Evolutionary conservation across 2,888 invertebrate species (phyloP).

Genomic region (Zeuzera pyrina): DNA sequence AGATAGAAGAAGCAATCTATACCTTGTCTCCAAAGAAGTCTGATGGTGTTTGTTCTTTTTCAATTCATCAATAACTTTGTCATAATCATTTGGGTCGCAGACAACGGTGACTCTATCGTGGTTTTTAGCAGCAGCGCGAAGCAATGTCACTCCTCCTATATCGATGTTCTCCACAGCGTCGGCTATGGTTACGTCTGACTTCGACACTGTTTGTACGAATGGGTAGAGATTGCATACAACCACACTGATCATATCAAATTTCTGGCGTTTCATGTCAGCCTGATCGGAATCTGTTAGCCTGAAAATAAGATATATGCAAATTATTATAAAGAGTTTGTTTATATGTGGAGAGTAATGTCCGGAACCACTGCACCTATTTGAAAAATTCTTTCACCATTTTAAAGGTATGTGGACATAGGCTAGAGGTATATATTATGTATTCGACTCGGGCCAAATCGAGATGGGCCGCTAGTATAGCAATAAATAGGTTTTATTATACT

Average conservation of each 20-base stretch:
- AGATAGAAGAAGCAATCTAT: constrained; percentile 6
- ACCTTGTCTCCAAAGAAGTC: constrained; percentile 82
- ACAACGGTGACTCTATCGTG: constrained; percentile 94
- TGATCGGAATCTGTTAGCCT: constrained; percentile 83
- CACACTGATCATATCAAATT: constrained; percentile 85
- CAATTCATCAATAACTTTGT: constrained; percentile 81
- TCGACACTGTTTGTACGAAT: constrained; percentile 89
- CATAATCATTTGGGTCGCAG: constrained; percentile 93
- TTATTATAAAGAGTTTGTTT: no score
- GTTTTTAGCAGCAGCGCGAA: constrained; percentile 98
- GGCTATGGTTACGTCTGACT: constrained; percentile 83
- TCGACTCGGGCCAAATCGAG: no score
- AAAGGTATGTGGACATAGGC: no score
- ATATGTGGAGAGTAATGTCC: no score
- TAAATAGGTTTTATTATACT: no score
- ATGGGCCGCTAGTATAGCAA: no score
- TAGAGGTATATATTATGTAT: no score
- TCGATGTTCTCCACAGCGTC: constrained; percentile 98
- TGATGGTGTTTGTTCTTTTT: constrained; percentile 75
- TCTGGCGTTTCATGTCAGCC: constrained; percentile 85
- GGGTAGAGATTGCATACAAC: constrained; percentile 98
- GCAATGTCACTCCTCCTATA: constrained; percentile 95
- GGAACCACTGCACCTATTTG: no score
- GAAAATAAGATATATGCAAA: constrained; percentile 28
- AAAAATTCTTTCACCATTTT: no score